A percentile compares a stretch with the other conserved stretches of the same genome.
Conservation (phyloP, 1,140 invertebrate genomes). For the Trypoxylus dichotomus region DNA sequence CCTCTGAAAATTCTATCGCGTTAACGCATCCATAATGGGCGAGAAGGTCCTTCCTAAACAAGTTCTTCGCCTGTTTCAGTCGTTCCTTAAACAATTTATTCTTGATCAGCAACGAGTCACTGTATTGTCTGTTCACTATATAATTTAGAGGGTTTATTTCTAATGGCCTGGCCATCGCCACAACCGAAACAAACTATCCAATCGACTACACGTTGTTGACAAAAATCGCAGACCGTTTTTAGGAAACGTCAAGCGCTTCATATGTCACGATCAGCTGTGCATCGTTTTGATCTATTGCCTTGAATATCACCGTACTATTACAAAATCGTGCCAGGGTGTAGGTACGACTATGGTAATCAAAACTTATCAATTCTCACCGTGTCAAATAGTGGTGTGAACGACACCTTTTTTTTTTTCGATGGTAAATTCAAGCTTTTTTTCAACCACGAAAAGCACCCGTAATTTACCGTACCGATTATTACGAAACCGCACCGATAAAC, state of each 20-base stretch:
- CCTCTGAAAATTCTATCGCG: conserved; percentile 90
- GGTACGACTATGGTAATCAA: neutral
- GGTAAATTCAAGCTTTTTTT: neutral
- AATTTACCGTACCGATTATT: neutral
- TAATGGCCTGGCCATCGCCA: conserved; percentile 54
- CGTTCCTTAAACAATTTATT: conserved; percentile 65
- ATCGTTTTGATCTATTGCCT: conserved; percentile 1
- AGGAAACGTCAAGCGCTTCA: conserved; percentile 31
- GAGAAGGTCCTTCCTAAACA: conserved; percentile 82
- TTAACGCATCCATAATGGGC: conserved; percentile 96
- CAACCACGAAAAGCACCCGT: neutral
- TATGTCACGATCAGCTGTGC: conserved; percentile 41
- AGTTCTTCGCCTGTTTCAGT: conserved; percentile 66
- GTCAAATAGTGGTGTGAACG: neutral
- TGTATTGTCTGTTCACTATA: conserved; percentile 57
- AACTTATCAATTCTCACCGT: neutral
- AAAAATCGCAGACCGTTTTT: conserved; percentile 29
- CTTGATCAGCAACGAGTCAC: conserved; percentile 55
- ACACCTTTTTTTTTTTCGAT: neutral
- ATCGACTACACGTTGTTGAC: conserved; percentile 30
- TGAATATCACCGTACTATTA: neutral
- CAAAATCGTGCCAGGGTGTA: neutral
- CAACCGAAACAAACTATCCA: conserved; percentile 12
- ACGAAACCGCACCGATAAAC: neutral
- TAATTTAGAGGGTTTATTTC: conserved; percentile 56